phyloP scores from a whole-genome alignment of 2,113 vertebrate species.

The Galbula dea region DNA sequence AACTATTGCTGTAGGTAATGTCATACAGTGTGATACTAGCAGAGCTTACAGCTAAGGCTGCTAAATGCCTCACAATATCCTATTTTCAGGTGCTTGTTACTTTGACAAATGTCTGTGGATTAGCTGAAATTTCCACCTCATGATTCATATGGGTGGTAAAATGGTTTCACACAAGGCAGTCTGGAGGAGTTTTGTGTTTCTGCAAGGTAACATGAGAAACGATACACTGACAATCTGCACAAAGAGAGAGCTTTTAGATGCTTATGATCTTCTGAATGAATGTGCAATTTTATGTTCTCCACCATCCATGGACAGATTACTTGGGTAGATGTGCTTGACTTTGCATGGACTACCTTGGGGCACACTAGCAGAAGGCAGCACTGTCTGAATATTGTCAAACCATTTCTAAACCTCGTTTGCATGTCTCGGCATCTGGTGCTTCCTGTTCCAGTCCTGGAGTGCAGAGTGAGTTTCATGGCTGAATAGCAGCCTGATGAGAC shows the following conservation, averaged over 20 bases:
- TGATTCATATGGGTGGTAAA: not conserved
- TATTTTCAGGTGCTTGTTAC: not conserved
- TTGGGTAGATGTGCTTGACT: not conserved
- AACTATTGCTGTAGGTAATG: not conserved
- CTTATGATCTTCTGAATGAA: not conserved
- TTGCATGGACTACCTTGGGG: not conserved
- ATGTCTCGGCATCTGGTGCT: constrained; percentile 46
- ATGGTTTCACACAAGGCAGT: not conserved
- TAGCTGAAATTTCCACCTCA: not conserved
- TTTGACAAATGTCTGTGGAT: not conserved
- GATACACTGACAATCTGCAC: not conserved
- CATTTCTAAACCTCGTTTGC: constrained; percentile 17
- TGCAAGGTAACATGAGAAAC: not conserved
- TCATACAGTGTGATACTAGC: not conserved
- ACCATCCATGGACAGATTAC: not conserved
- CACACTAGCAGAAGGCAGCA: not conserved
- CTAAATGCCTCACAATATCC: not conserved
- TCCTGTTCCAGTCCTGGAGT: constrained; percentile 32
- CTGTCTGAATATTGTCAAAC: not conserved
- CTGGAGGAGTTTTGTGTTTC: not conserved
- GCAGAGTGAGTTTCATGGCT: not conserved
- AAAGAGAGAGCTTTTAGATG: not conserved
- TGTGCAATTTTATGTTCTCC: not conserved
- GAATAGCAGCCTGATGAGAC: not conserved
- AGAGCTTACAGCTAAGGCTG: not conserved